Evolutionary conservation across 2,797 vertebrate genomes (phyloP).

Genomic region (Anisognathus igniventris): DNA sequence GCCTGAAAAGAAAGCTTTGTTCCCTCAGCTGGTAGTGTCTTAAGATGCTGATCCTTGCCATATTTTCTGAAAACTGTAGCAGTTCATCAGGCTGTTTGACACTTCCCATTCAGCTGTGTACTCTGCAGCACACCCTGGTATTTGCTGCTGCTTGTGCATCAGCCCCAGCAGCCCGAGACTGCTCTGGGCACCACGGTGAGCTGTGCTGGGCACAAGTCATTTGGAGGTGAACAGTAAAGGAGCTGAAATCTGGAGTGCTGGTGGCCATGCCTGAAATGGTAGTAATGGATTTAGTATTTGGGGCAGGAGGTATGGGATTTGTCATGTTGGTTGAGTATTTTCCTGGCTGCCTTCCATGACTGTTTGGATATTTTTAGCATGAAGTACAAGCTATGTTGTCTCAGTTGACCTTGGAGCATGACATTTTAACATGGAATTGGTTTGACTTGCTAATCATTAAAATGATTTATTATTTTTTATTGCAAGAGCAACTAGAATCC

Average conservation of each 20-base stretch:
- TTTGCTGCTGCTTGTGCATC: not conserved
- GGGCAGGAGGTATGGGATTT: constrained; percentile 59
- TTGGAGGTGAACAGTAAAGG: not conserved
- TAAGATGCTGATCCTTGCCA: constrained; percentile 44
- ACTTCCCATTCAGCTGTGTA: constrained; percentile 32
- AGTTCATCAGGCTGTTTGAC: constrained; percentile 31
- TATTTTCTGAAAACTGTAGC: constrained; percentile 56
- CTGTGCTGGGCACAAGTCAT: not conserved
- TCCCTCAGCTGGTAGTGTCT: constrained; percentile 37
- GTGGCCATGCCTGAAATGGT: constrained; percentile 34
- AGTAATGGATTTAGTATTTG: constrained; percentile 52
- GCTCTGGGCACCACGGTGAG: not conserved
- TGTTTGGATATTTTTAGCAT: constrained; percentile 55
- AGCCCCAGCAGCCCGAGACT: not conserved
- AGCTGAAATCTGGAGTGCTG: not conserved
- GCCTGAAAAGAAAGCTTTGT: constrained; percentile 59
- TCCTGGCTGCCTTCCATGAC: constrained; percentile 50
- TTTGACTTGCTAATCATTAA: constrained; percentile 58
- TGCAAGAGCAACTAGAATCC: constrained; percentile 5
- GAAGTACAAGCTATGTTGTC: constrained; percentile 43
- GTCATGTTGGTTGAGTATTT: constrained; percentile 53
- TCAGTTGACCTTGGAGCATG: constrained; percentile 53
- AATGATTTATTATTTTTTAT: constrained; percentile 51
- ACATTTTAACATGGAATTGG: constrained; percentile 59
- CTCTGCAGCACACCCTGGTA: not conserved